These are phyloP conservation scores for Acanthornis magna DNA, from an alignment of 2,797 vertebrate genomes.

Conservation along the genomic window DNA sequence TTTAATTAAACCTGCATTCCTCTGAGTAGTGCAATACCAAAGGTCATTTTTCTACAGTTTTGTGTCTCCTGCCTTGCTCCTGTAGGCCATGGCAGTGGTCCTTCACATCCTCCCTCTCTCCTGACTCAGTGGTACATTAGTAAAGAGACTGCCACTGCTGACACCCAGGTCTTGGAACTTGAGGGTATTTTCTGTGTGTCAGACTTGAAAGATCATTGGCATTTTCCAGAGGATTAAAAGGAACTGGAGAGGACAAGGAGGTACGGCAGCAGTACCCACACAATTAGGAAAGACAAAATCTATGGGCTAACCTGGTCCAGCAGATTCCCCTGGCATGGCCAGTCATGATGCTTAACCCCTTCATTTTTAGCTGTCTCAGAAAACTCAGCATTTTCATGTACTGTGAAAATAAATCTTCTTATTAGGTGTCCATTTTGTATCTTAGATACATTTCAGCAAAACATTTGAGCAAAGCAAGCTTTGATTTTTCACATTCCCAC, in stretches of 20 bases:
- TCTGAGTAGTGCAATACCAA: background rate
- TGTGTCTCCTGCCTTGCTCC: background rate
- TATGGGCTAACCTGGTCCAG: background rate
- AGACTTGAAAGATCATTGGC: background rate
- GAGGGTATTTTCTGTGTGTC: background rate
- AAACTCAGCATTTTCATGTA: background rate
- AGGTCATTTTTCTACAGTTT: background rate
- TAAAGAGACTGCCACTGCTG: background rate
- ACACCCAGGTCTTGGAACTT: background rate
- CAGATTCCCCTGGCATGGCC: background rate
- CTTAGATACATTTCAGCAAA: background rate
- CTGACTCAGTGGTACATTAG: accelerated
- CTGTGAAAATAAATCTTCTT: background rate
- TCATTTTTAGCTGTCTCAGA: background rate
- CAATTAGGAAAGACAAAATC: background rate
- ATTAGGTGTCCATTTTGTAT: background rate
- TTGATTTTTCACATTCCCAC: background rate
- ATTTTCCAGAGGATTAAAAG: background rate
- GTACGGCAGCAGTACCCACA: background rate
- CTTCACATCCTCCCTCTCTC: background rate
- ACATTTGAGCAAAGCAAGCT: background rate
- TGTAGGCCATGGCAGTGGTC: accelerated
- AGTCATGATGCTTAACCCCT: background rate
- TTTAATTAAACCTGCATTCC: background rate
- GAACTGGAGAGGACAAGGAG: background rate